Evolutionary conservation across 1,140 invertebrate genomes (phyloP), one percentile per base, ranked within the genome.

Genomic region (Probaryconus sp.): DNA sequence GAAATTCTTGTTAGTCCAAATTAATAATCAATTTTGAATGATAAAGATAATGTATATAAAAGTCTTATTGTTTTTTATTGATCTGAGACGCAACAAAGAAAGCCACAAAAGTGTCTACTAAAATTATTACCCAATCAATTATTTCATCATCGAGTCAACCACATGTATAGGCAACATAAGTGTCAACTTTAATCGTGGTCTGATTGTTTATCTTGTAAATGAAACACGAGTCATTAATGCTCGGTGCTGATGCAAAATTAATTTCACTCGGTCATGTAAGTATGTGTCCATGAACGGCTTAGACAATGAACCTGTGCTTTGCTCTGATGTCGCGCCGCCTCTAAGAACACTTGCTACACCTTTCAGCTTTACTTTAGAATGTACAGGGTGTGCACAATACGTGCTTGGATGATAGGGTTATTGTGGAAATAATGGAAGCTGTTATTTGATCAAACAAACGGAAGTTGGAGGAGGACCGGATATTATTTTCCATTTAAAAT

Each of bases 281-380:
- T 42, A 13, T 37, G 16, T 58, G 35, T 69, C 17, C 47, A 55
- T 35, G 61, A 60, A 40, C 33, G 11, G 42, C 55, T 70, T 55
- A 55, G 55, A 70, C 55, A 61, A 70, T 61, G 56, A 70, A 69
- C 65, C 45, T 53, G 55, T 47, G n/a, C 30, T 20, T 60, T 38
- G 35, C 51, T 69, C 4, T 35, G 33, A 51, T 42, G 53, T 68
- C 53, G 53, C 64, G 21, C 53, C 53, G 37, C 64, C 37, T 63
- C 30, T 45, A 28, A 47, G 58, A 56, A 55, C 51, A 58, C 68
- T 71, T 42, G 48, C 50, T 47, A 64, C 43, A 64, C 58, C 58
- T 71, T 63, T 63, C 48, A 42, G 17, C 42, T 40, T 35, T 28
- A 33, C 28, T 48, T 26, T 35, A 64, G 47, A 63, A 64, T 56